Percentiles rank a stretch among this genome's conserved stretches.
phyloP scores from a whole-genome alignment of 2,888 invertebrate species.

The Dysmachus trigonus region DNA sequence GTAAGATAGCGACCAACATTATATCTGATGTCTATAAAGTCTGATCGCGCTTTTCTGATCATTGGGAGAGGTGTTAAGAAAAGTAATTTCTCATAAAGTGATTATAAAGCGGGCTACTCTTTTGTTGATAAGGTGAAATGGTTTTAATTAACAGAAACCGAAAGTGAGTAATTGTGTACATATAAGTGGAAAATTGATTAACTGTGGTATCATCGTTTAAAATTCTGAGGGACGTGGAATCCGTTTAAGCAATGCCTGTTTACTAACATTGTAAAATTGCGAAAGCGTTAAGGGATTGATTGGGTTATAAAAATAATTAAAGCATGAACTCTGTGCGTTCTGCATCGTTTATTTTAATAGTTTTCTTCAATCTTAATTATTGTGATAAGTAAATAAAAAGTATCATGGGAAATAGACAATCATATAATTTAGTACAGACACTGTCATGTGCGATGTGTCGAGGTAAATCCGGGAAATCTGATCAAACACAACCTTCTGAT shows the following conservation, averaged over 20 bases:
- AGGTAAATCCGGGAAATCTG: background rate
- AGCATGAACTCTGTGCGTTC: background rate
- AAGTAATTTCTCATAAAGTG: background rate
- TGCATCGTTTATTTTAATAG: background rate
- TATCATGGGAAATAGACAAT: slow-evolving; percentile 11
- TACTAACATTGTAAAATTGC: background rate
- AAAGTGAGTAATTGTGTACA: background rate
- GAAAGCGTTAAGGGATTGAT: background rate
- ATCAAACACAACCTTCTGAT: background rate
- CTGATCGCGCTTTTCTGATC: background rate
- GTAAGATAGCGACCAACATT: background rate
- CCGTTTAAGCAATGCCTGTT: background rate
- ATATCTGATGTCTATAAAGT: background rate
- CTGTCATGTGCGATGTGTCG: background rate
- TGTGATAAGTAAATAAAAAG: background rate
- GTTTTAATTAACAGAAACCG: background rate
- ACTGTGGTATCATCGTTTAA: background rate
- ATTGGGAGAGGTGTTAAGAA: background rate
- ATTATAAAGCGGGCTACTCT: background rate
- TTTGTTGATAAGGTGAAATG: background rate
- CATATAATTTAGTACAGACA: background rate
- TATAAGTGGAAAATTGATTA: background rate
- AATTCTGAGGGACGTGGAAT: background rate
- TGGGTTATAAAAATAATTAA: background rate
- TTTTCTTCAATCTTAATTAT: background rate